Conservation (phyloP, 2,797 vertebrate genomes). For the Bucorvus abyssinicus region DNA sequence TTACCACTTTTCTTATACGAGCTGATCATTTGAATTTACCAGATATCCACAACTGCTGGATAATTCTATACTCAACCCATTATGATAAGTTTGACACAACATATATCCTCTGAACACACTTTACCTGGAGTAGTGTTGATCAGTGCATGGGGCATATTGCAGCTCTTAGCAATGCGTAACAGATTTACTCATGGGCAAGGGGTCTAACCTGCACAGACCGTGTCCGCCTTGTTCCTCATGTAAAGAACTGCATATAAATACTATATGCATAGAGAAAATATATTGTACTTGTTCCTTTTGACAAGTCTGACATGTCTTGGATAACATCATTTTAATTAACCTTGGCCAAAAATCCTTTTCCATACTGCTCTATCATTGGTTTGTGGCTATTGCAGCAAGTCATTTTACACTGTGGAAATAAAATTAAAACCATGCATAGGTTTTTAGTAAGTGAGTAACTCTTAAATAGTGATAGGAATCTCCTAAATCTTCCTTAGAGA, state of each 20-base stretch:
- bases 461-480: not conserved
- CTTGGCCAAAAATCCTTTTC: not conserved
- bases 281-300: not conserved
- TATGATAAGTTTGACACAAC: not conserved
- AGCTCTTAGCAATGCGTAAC: not conserved
- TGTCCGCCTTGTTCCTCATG: not conserved
- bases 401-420: not conserved
- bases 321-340: not conserved
- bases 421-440: not conserved
- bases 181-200: not conserved
- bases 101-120: not conserved
- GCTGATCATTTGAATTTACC: not conserved
- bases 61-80: not conserved
- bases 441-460: not conserved
- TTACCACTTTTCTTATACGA: not conserved
- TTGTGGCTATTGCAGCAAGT: not conserved
- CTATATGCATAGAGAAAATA: not conserved
- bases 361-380: not conserved
- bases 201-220: not conserved
- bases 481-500: not conserved
- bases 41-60: not conserved
- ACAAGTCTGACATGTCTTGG: not conserved
- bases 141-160: not conserved
- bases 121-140: not conserved
- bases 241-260: not conserved